Percentiles rank a stretch among this genome's conserved stretches.
phyloP scores from a whole-genome alignment of 1,140 invertebrate genomes.

The Araneus ventricosus region DNA sequence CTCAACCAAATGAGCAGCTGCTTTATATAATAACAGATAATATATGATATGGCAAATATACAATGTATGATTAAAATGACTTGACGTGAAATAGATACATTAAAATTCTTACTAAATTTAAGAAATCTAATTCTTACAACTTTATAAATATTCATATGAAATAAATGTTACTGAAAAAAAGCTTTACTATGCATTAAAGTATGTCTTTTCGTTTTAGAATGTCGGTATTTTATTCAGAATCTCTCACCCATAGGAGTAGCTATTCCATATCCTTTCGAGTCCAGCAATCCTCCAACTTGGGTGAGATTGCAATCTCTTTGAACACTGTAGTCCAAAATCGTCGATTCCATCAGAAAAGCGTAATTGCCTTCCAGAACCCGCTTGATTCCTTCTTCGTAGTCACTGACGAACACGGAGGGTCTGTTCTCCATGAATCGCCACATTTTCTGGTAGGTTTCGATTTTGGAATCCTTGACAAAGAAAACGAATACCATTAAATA shows the following conservation, averaged over 20 bases:
- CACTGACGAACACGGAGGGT: conserved; percentile 91
- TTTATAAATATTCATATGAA: no score
- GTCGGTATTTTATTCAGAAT: background rate
- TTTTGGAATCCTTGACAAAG: conserved; percentile 91
- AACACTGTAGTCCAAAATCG: conserved; percentile 97
- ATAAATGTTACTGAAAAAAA: no score
- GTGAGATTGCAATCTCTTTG: conserved; percentile 98
- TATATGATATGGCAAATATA: no score
- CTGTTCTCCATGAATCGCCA: conserved; percentile 95
- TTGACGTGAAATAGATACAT: no score
- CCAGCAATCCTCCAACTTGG: conserved; percentile 96
- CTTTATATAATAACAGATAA: no score
- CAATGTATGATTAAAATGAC: no score
- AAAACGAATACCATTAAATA: background rate
- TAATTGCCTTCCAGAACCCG: conserved; percentile 94
- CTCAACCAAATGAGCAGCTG: no score
- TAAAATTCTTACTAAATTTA: no score
- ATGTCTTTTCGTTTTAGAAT: no score
- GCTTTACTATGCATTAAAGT: no score
- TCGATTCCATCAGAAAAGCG: conserved; percentile 99
- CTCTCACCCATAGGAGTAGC: conserved; percentile 82
- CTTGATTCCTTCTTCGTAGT: conserved; percentile 93
- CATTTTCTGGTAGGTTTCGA: conserved; percentile 97
- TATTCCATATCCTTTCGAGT: conserved; percentile 90
- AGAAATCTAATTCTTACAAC: no score